These are phyloP conservation scores for Oceanites oceanicus DNA, from an alignment of 2,113 vertebrate genomes.

Conservation along the genomic window DNA sequence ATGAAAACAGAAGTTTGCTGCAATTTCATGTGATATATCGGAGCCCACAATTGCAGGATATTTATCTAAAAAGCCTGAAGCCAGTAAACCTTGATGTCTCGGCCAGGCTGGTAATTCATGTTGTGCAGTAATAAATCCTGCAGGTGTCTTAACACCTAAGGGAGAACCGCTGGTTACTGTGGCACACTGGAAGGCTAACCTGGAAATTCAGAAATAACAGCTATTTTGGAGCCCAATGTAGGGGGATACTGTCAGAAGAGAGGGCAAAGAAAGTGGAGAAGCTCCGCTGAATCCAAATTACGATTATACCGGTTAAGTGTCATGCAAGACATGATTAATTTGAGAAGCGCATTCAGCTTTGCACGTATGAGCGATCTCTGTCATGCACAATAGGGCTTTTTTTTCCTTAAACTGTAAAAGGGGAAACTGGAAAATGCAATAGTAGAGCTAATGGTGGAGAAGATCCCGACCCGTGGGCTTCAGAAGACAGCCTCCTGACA, in stretches of 20 bases:
- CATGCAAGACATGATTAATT: neutral
- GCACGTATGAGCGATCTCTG: neutral
- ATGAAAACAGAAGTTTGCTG: neutral
- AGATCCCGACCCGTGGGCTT: neutral
- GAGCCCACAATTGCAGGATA: neutral
- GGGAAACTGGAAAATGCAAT: neutral
- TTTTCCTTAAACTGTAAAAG: neutral
- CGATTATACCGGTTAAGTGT: neutral
- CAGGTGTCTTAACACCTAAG: neutral
- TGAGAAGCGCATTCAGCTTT: neutral
- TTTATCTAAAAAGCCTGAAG: neutral
- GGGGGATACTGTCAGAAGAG: neutral
- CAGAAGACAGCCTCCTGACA: neutral
- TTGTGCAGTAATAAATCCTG: conserved; percentile 6
- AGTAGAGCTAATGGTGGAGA: neutral
- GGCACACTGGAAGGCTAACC: neutral
- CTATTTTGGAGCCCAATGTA: neutral
- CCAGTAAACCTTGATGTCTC: conserved; percentile 10
- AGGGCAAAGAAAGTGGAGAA: neutral
- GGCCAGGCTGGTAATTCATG: neutral
- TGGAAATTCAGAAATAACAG: neutral
- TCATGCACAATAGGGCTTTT: neutral
- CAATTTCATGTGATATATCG: neutral
- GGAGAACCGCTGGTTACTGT: neutral
- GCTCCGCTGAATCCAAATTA: neutral